Percentiles rank a stretch among this genome's conserved stretches.
phyloP scores from a whole-genome alignment of 2,797 vertebrate genomes.

The Muscicapa comitata region DNA sequence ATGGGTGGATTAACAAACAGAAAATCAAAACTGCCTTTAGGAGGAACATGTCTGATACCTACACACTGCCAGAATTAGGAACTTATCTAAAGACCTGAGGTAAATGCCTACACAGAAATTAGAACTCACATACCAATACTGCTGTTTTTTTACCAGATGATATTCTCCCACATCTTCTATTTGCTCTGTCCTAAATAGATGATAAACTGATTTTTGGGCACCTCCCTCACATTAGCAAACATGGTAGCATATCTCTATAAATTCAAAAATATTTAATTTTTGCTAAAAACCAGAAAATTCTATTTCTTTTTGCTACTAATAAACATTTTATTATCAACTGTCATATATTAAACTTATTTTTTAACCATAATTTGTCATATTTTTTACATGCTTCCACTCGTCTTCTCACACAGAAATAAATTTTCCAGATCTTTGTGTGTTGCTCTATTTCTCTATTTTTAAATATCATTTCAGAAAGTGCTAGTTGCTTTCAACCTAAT shows the following conservation, averaged over 20 bases:
- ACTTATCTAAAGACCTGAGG: background rate
- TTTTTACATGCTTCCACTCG: background rate
- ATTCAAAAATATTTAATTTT: background rate
- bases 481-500: background rate
- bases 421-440: background rate
- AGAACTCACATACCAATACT: background rate
- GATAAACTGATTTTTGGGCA: background rate
- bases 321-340: background rate
- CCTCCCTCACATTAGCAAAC: background rate
- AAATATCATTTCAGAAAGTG: background rate
- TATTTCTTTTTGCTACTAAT: background rate
- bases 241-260: background rate
- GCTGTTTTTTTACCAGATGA: background rate
- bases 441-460: background rate
- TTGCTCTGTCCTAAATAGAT: background rate
- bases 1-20: background rate
- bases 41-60: background rate
- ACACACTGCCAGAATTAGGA: background rate
- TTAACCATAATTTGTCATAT: background rate
- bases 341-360: background rate
- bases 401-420: background rate
- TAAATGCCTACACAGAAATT: background rate
- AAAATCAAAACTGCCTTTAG: background rate
- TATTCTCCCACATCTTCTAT: background rate
- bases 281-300: accelerated